Conservation (phyloP, 2,797 vertebrate species). For the Gymnopithys bicolor region DNA sequence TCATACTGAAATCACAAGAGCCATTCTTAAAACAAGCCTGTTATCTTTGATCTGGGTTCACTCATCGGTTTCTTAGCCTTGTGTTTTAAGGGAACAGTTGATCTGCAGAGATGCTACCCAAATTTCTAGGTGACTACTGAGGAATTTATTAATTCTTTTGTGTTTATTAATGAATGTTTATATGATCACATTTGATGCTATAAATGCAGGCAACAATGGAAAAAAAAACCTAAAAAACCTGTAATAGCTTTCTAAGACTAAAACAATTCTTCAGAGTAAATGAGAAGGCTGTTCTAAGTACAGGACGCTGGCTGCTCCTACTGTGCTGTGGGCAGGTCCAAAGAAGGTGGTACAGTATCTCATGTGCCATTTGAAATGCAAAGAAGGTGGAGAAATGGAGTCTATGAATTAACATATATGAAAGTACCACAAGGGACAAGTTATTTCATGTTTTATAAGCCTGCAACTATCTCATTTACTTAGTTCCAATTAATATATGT, state of each 20-base stretch:
- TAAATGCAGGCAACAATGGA: not conserved
- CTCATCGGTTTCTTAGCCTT: not conserved
- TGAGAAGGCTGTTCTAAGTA: not conserved
- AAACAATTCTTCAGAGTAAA: not conserved
- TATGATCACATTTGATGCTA: not conserved
- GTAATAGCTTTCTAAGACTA: not conserved
- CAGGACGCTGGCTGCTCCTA: not conserved
- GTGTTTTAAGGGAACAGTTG: not conserved
- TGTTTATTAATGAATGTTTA: not conserved
- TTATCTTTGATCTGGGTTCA: not conserved
- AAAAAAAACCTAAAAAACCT: not conserved
- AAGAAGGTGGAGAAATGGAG: not conserved
- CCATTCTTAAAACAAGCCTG: not conserved
- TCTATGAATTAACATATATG: fast-evolving
- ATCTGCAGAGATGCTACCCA: not conserved
- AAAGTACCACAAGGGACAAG: not conserved
- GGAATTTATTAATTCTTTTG: not conserved
- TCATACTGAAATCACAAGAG: not conserved
- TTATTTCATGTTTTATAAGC: not conserved
- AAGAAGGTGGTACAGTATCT: not conserved
- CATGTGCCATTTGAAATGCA: not conserved
- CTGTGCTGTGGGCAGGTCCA: not conserved
- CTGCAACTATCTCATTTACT: not conserved
- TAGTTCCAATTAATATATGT: not conserved
- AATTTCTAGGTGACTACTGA: not conserved